Base-by-base conservation (phyloP, 2,113 vertebrate species). In the Ranitomeya imitator region DNA sequence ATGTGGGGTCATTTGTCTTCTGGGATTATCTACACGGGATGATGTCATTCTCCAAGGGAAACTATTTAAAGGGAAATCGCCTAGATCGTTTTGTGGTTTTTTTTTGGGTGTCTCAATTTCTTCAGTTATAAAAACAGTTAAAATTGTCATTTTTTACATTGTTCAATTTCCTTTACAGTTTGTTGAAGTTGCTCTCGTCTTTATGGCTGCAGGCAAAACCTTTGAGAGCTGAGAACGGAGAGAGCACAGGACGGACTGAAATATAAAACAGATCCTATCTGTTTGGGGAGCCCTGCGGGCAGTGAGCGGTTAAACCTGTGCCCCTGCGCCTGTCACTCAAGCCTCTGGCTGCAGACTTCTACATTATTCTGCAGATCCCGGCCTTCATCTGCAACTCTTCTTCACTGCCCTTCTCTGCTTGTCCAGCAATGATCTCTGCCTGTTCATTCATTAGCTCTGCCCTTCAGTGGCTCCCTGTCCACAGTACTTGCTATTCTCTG, bases 91-190 rank as follows among this genome's bases (percentile, higher is more conserved):
- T 45, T 45, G 3, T 45, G 3, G 21, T 79, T 79, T 54, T 67
- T 21, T n/a, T 78, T 54, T 51, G 45, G 10, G 51, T 21, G 55
- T 21, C 21, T 26, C 51, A 4, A 26, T 54, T 79, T 79, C 52
- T 79, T 31, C 52, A 2, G 52, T 23, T 54, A 69, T 69, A 7
- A 83, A 83, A 52, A 54, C 63, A 26, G 82, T 71, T 83, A 65
- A 65, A 81, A 83, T 51, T 65, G 80, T 83, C 60, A 83, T 63
- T 63, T 55, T 71, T 84, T 71, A 71, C 45, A 69, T 10, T 67
- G 7, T 84, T 84, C 63, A 13, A 84, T 84, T 67, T 71, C 65
- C 63, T 84, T 84, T 71, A 71, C 82, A 55, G 65, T 69, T 84
- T 84, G 12, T 26, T 26, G 55, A 67, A 67, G 63, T 54, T 19